Evolutionary conservation across 2,113 vertebrate genomes (phyloP), one percentile per base, ranked within the genome.

Genomic region (Gyps fulvus): DNA sequence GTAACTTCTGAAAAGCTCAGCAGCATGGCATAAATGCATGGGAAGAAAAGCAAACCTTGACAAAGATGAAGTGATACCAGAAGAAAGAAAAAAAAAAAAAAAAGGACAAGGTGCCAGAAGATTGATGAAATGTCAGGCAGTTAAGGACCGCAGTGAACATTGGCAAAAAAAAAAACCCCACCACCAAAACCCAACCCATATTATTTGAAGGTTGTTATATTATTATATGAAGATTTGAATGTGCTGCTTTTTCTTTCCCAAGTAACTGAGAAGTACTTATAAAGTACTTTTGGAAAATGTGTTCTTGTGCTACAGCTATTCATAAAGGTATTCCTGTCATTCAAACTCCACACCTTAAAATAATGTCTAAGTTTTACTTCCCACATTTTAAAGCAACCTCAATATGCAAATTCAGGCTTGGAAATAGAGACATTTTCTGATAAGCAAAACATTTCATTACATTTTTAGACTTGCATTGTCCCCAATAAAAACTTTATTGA

Each of bases 11-110:
- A 78, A 86, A 76, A 82, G 83, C 84, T 88, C 65, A 94, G 92
- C 82, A 93, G 57, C 5, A 1, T 95, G 67, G 49, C 79, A 71
- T 80, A 90, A 84, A 91, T 86, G 66, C 89, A 86, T 89, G 90
- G 69, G 92, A 96, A 93, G 78, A 95, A 87, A 95, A 95, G 91
- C 94, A 95, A 87, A 89, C 73, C 79, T 89, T 97, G 94, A 79
- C 93, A 96, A 16, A 94, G 95, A 97, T 79, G 63, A 95, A 89
- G 89, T 94, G 89, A 93, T 83, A 71, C 23, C 72, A 89, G 79
- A 54, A 86, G 6, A 36, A 71, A 66, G 65, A 25, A 49, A 6
- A 42, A 42, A 81, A 50, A n/a, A 54, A 52, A 70, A 66, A 70
- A 25, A 49, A 6, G 16, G 29, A 70, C 50, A 58, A 70, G 26